Percentiles rank a stretch among this genome's conserved stretches.
Conservation (phyloP, 2,888 invertebrate genomes). For the Apotomis turbidana region DNA sequence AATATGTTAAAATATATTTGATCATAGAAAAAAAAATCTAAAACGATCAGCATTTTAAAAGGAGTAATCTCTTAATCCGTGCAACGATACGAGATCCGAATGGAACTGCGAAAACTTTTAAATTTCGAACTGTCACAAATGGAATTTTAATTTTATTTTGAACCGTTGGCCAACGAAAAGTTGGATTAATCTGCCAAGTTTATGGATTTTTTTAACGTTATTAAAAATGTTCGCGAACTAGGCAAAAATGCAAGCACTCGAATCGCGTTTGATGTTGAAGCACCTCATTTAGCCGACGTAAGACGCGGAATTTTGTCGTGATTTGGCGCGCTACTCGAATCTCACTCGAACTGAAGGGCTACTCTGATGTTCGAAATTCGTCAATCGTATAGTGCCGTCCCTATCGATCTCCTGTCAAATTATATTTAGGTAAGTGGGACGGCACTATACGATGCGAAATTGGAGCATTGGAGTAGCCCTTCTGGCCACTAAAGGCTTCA, state of each 20-base stretch:
- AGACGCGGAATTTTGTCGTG: conserved; percentile 27
- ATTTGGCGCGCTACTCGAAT: conserved; percentile 20
- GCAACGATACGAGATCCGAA: neutral
- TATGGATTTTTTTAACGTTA: conserved; percentile 28
- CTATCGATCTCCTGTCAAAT: too few species aligned
- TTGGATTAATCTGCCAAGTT: conserved; percentile 25
- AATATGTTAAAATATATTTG: too few species aligned
- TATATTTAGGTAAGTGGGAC: too few species aligned
- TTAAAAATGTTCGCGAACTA: conserved; percentile 29
- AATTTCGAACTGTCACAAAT: conserved; percentile 30
- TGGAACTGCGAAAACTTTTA: conserved; percentile 16
- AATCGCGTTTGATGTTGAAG: conserved; percentile 35
- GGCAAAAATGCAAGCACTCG: conserved; percentile 32
- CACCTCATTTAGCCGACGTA: conserved; percentile 29
- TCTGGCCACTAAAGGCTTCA: neutral
- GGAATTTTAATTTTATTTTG: conserved; percentile 27
- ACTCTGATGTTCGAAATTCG: too few species aligned
- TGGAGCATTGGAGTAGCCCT: too few species aligned
- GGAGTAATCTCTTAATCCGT: neutral
- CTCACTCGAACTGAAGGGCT: neutral
- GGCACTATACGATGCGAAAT: too few species aligned
- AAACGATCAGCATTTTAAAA: neutral
- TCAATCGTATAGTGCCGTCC: too few species aligned
- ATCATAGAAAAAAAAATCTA: too few species aligned
- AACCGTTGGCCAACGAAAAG: conserved; percentile 15